phyloP scores from a whole-genome alignment of 2,888 invertebrate species.

The Marronus borbonicus region DNA sequence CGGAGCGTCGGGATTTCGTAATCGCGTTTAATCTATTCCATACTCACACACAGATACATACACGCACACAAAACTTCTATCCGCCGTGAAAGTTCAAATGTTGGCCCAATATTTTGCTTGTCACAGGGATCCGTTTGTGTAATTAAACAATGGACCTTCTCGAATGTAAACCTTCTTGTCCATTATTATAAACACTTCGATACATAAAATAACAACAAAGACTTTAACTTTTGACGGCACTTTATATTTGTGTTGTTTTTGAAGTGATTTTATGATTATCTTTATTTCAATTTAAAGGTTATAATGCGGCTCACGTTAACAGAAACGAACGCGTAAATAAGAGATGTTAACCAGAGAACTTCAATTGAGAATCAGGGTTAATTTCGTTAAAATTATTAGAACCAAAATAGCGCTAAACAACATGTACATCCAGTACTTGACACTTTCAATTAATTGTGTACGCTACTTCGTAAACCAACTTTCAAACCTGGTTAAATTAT shows the following conservation, averaged over 20 bases:
- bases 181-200: conserved; percentile 34
- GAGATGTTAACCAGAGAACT: background rate
- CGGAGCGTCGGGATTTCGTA: conserved; percentile 39
- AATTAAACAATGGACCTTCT: conserved; percentile 25
- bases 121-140: conserved; percentile 36
- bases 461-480: too few species aligned
- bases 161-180: conserved; percentile 33
- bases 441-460: too few species aligned
- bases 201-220: conserved; percentile 38
- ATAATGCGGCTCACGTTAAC: background rate
- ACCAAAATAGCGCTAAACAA: too few species aligned
- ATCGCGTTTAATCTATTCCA: conserved; percentile 20
- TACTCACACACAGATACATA: too few species aligned
- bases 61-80: background rate
- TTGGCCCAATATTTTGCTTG: conserved; percentile 41
- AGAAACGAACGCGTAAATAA: conserved; percentile 19
- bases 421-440: too few species aligned
- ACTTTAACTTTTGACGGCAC: background rate
- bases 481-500: too few species aligned
- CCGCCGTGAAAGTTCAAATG: conserved; percentile 36
- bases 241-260: conserved; percentile 18
- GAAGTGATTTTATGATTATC: conserved; percentile 26
- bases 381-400: too few species aligned
- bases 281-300: conserved; percentile 20
- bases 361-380: too few species aligned